Evolutionary conservation across 2,797 vertebrate species (phyloP).

Genomic region (Remorina albescens): DNA sequence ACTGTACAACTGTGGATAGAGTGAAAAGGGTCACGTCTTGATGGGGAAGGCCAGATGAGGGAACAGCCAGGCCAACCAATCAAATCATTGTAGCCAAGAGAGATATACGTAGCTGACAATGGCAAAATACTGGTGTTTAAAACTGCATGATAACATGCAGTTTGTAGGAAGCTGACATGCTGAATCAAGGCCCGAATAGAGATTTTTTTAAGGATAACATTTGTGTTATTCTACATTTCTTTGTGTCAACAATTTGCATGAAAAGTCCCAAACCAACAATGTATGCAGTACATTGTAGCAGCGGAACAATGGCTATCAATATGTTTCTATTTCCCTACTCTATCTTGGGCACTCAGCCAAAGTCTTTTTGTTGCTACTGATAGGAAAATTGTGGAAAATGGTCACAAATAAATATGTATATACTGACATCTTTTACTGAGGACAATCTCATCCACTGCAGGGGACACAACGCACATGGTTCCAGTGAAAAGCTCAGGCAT

Average conservation of each 20-base stretch:
- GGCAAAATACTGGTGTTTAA: slow-evolving; percentile 16
- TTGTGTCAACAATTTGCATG: not conserved
- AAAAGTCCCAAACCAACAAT: not conserved
- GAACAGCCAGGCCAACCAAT: slow-evolving; percentile 28
- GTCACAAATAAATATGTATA: not conserved
- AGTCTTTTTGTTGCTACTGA: not conserved
- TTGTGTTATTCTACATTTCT: not conserved
- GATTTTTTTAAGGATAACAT: not conserved
- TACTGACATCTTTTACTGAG: not conserved
- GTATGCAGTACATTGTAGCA: no score
- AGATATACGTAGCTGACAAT: slow-evolving; percentile 25
- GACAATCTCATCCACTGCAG: not conserved
- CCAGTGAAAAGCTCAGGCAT: not conserved
- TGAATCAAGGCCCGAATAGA: not conserved
- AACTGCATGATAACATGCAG: not conserved
- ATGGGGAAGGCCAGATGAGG: slow-evolving; percentile 11
- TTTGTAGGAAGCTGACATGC: slow-evolving; percentile 21
- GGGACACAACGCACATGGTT: not conserved
- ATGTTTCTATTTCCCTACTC: not conserved
- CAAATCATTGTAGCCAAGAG: slow-evolving; percentile 26
- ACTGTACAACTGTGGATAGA: slow-evolving; percentile 25
- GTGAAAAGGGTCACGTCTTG: slow-evolving; percentile 47
- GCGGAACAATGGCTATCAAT: not conserved
- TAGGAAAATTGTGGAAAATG: not conserved
- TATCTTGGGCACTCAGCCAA: not conserved